Base-by-base conservation (phyloP, 2,888 invertebrate species). In the Hypomecis punctinalis region DNA sequence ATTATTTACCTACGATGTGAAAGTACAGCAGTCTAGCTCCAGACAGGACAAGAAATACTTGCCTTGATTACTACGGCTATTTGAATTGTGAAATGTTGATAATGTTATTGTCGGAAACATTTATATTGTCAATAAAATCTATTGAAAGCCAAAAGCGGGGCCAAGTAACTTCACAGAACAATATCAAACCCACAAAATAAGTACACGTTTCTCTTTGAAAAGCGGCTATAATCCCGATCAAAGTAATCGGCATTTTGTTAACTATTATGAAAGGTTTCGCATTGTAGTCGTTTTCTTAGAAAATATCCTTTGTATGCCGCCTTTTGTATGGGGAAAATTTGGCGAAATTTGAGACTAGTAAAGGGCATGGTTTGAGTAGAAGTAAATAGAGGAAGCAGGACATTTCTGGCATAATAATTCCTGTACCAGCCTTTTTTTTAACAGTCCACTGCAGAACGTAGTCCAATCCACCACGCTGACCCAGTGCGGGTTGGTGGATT, bases 231-330 rank as follows among this genome's bases (percentile, higher is more conserved):
- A 80, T 78, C 68, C 67, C 69, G 73, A 78, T 80, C 78, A 80
- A 81, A 83, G 77, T 76, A 70, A 75, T 76, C 66, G 72, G 64
- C 75, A 79, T 81, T 61, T 77, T 74, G 72, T 74, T 66, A 74
- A 73, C 72, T 73, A 71, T 75, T 80, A 75, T 76, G 55, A 67
- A 73, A 66, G 86, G 79, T 71, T 85, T 85, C 83, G 69, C 66
- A 79, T 83, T 83, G 76, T 78, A 63, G 67, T 52, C 60, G 63
- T 70, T 69, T 73, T 65, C 61, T 63, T 43, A 69, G 73, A 76
- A 77, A 77, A 71, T 68, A 73, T 70, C 59, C 67, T 76, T 80
- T 77, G 71, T 72, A 69, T 64, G 59, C 67, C 61, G 66, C 68
- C 68, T 71, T 73, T 80, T 74, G 71, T 70, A 6, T 72, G 65